Base-by-base conservation (phyloP, 37 sponge, comb jelly and placozoan genomes). In the Bolinopsis microptera region DNA sequence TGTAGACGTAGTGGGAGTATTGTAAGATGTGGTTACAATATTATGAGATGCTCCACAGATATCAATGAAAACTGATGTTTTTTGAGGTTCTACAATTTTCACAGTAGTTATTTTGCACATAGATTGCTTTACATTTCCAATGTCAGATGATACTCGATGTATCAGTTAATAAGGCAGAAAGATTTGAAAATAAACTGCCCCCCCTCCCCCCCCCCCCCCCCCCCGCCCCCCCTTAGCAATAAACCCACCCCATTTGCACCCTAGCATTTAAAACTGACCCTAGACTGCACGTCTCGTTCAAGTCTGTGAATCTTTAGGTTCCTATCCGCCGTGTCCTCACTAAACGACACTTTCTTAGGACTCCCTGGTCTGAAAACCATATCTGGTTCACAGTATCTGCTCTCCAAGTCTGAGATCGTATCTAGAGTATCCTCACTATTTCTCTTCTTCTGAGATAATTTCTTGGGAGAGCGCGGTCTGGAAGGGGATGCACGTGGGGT, bases 371-470 rank as follows among this genome's bases (percentile, higher is more conserved):
- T 18, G 18, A 9, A 9, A 9, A 61, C 16, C n/a, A n/a, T n/a
- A n/a, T n/a, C n/a, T 48, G 13, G 9, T 48, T 48, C 61, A 13
- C 61, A 48, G 13, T 48, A 48, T 36, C 80, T 77, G 36, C 80
- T 77, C 9, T 77, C 80, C 80, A 77, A 36, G 1, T 77, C 80
- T 34, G 80, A 77, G 33, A 77, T 13, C 37, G 80, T 77, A 35
- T 77, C 37, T 32, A 77, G 36, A 13, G 80, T 77, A 34, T 77
- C 80, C 21, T 77, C 80, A 18, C 28, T 70, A 9, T 48, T 5
- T 48, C 61, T 48, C 13, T 48, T 48, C 61, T 48, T 48, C 61
- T 48, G 61, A 5, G 61, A 5, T 13, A 13, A 18, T 13, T 48
- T 48, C 61, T 48, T 48, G 74, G 31, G 74, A 77, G 80, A 77